Conservation (phyloP, 2,113 vertebrate genomes). For the Actinemys pallida region DNA sequence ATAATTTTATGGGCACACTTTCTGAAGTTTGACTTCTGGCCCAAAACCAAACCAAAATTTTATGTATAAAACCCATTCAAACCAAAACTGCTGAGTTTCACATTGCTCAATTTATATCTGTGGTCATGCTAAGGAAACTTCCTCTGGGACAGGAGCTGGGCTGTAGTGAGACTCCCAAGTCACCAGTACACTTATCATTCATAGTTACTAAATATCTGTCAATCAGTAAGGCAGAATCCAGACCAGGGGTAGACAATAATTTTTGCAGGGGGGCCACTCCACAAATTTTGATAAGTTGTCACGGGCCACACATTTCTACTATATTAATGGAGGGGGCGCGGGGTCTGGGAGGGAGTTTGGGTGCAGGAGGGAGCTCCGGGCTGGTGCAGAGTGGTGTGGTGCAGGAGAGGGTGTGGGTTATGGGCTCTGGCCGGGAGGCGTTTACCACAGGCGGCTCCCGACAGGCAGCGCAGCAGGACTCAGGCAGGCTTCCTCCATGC, state of each 20-base stretch:
- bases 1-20: background rate
- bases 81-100: background rate
- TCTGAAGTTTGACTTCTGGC: background rate
- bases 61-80: background rate
- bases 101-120: background rate
- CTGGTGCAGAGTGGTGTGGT: too few species aligned
- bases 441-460: too few species aligned
- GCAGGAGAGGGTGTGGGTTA: too few species aligned
- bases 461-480: too few species aligned
- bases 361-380: too few species aligned
- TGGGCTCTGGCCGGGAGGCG: too few species aligned
- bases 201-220: background rate
- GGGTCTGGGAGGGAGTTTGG: too few species aligned
- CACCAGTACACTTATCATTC: background rate
- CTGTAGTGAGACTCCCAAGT: background rate
- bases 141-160: background rate
- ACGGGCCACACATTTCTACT: too few species aligned
- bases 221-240: constrained; percentile 55
- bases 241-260: background rate
- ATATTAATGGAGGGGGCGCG: too few species aligned
- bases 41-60: background rate
- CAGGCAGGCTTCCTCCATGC: too few species aligned
- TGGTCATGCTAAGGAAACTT: background rate
- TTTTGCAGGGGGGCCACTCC: too few species aligned
- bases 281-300: too few species aligned